These are phyloP conservation scores for Ceyx margarethae DNA, from an alignment of 2,113 vertebrate species.

Conservation along the genomic window DNA sequence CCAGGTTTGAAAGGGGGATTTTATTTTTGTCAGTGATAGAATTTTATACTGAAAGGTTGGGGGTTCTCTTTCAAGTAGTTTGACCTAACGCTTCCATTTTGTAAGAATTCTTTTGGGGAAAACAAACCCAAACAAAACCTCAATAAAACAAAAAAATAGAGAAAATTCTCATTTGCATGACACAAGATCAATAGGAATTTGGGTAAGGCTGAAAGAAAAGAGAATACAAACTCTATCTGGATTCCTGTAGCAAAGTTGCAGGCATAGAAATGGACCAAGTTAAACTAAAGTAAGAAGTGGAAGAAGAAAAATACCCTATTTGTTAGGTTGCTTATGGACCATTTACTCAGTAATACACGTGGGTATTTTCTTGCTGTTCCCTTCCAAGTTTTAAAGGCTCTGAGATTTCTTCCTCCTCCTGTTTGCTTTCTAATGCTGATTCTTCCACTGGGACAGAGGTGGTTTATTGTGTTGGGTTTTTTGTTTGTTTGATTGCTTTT, in stretches of 20 bases:
- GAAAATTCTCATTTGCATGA: neutral
- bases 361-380: neutral
- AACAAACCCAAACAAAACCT: no score
- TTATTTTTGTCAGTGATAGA: neutral
- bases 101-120: neutral
- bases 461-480: neutral
- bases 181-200: neutral
- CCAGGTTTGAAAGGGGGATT: neutral
- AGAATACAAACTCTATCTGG: neutral
- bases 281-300: neutral
- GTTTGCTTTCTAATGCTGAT: neutral
- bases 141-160: neutral
- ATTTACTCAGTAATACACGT: neutral
- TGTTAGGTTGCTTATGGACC: neutral
- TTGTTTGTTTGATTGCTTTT: neutral
- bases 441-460: neutral
- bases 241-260: neutral
- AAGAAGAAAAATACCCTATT: neutral
- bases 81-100: neutral
- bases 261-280: neutral
- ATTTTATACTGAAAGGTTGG: neutral
- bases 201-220: neutral
- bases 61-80: neutral
- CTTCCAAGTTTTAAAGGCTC: neutral
- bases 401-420: neutral